Evolutionary conservation across 92 coral and sea anemone genomes (phyloP).

Genomic region (Siderastrea radians): DNA sequence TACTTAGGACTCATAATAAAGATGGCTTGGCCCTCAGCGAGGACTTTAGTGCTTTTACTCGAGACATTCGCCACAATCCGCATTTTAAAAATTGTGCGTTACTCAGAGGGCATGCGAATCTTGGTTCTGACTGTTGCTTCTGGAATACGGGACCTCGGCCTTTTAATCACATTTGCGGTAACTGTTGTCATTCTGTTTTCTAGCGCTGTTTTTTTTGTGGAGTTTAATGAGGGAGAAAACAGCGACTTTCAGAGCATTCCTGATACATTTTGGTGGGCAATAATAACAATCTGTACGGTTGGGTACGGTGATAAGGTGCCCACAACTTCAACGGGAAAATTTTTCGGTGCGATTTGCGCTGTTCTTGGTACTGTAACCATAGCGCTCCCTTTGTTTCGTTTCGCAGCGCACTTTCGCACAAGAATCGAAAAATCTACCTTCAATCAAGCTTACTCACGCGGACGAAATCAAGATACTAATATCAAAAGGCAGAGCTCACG

Average conservation of each 20-base stretch:
- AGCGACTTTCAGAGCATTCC: slow-evolving; percentile 81
- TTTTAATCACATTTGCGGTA: slow-evolving; percentile 70
- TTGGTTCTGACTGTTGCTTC: slow-evolving; percentile 75
- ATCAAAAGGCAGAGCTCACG: background rate
- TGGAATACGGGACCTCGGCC: slow-evolving; percentile 77
- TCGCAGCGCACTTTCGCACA: slow-evolving; percentile 85
- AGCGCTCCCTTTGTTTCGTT: slow-evolving; percentile 88
- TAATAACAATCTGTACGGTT: slow-evolving; percentile 84
- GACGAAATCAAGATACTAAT: slow-evolving; percentile 7
- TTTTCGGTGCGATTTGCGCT: slow-evolving; percentile 81
- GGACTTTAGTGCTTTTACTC: slow-evolving; percentile 41
- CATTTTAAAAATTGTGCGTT: slow-evolving; percentile 80
- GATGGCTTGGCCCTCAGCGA: slow-evolving; percentile 70
- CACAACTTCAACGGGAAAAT: slow-evolving; percentile 67
- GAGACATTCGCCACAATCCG: slow-evolving; percentile 77
- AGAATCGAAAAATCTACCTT: slow-evolving; percentile 47
- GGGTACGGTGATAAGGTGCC: slow-evolving; percentile 93
- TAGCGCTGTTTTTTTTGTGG: slow-evolving; percentile 80
- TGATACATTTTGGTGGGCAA: slow-evolving; percentile 93
- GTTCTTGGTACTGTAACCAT: slow-evolving; percentile 83
- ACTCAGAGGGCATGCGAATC: slow-evolving; percentile 78
- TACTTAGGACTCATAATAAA: slow-evolving; percentile 71
- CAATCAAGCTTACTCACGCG: background rate
- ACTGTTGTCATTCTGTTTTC: slow-evolving; percentile 78
- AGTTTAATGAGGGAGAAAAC: slow-evolving; percentile 44